Evolutionary conservation across 2,888 invertebrate genomes (phyloP).

Genomic region (Lasius fuliginosus): DNA sequence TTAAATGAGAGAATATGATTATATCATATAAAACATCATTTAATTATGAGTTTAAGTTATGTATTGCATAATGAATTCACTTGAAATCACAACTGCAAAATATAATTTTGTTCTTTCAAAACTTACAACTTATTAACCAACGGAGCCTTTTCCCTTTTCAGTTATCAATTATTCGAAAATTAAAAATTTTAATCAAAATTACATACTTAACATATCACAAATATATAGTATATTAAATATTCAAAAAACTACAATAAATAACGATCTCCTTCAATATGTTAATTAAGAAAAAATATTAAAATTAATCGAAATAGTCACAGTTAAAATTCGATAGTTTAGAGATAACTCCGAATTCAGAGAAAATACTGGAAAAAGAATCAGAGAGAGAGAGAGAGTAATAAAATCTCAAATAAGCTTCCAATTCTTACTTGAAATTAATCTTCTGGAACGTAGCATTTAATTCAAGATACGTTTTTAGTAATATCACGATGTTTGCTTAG

Average conservation of each 20-base stretch:
- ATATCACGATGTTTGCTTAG: conserved; percentile 18
- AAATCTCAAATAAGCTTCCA: neutral
- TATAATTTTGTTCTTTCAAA: neutral
- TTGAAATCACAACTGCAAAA: neutral
- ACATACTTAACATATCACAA: neutral
- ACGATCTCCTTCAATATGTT: neutral
- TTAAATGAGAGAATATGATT: neutral
- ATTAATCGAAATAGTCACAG: neutral
- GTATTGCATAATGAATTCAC: neutral
- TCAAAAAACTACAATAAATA: neutral
- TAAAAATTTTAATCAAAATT: neutral
- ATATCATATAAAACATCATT: neutral
- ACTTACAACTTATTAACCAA: neutral
- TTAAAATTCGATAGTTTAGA: neutral
- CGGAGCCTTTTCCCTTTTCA: neutral
- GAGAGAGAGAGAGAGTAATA: neutral
- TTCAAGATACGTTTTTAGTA: conserved; percentile 24
- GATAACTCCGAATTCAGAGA: neutral
- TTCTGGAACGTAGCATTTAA: neutral
- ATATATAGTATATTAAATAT: neutral
- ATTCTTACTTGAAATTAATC: conserved; percentile 14
- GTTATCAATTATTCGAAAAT: neutral
- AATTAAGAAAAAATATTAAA: neutral
- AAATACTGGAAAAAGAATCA: neutral
- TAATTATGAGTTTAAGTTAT: neutral